Conservation (phyloP, 1,140 invertebrate species). For the Aporrectodea caliginosa region DNA sequence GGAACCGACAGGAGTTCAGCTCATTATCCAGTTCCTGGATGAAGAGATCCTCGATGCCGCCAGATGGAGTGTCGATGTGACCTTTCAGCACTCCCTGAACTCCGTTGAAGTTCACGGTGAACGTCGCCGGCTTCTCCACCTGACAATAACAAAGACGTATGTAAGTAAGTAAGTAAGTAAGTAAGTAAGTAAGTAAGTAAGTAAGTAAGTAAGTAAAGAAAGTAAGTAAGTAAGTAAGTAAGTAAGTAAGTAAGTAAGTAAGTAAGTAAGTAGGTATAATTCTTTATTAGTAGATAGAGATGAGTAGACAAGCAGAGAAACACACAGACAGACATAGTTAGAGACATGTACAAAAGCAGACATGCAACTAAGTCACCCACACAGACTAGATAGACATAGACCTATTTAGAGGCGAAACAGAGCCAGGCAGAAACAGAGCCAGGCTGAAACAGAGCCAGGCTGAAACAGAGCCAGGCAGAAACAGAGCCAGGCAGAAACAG, state of each 20-base stretch:
- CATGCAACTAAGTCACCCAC: no score
- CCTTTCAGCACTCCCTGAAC: constrained; percentile 85
- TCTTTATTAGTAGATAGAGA: neutral
- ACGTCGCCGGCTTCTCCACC: constrained; percentile 76
- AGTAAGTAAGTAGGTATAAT: neutral
- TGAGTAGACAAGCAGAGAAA: neutral
- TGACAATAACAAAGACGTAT: constrained; percentile 27
- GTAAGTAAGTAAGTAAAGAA: neutral
- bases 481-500: no score
- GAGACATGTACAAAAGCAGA: neutral
- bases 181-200: neutral
- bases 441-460: no score
- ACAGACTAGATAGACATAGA: no score
- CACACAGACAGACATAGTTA: neutral
- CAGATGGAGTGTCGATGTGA: constrained; percentile 74
- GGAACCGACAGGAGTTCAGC: constrained; percentile 69
- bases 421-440: no score
- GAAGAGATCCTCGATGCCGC: constrained; percentile 91
- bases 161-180: constrained; percentile 15
- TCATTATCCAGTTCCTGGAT: constrained; percentile 81
- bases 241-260: neutral
- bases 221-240: neutral
- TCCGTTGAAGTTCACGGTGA: constrained; percentile 89
- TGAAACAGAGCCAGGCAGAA: no score
- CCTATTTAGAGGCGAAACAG: no score